These are phyloP conservation scores for Oreocharis arfaki DNA, from an alignment of 2,113 vertebrate genomes.

Conservation along the genomic window DNA sequence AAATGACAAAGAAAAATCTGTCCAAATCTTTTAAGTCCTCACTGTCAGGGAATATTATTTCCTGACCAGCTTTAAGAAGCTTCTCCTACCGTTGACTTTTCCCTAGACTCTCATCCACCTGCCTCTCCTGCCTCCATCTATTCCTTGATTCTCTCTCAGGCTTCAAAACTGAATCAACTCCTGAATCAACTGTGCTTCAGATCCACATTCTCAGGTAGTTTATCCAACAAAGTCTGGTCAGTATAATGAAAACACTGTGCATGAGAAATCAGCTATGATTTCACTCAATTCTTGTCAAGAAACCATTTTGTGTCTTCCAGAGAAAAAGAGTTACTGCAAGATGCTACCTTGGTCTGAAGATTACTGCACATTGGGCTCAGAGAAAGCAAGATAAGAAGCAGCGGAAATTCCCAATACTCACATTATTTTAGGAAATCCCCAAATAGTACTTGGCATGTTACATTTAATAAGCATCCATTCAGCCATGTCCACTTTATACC, in stretches of 20 bases:
- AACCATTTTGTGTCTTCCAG: background rate
- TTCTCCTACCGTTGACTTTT: background rate
- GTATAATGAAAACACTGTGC: background rate
- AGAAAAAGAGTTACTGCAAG: background rate
- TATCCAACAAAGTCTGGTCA: background rate
- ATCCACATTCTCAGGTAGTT: background rate
- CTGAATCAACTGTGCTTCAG: background rate
- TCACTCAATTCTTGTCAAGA: background rate
- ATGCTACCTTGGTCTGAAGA: background rate
- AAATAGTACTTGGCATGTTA: background rate
- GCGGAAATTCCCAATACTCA: background rate
- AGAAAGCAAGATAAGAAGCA: background rate
- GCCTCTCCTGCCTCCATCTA: background rate
- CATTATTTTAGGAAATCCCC: background rate
- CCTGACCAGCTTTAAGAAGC: background rate
- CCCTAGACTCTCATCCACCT: background rate
- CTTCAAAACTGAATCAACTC: background rate
- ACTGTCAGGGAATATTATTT: background rate
- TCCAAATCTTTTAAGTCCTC: background rate
- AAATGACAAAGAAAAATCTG: background rate
- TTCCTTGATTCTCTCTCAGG: background rate
- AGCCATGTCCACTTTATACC: background rate
- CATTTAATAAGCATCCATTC: background rate
- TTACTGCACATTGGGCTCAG: background rate
- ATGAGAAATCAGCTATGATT: background rate